These are phyloP conservation scores for Pandemis cinnamomeana DNA, from an alignment of 2,888 invertebrate genomes.

Conservation along the genomic window DNA sequence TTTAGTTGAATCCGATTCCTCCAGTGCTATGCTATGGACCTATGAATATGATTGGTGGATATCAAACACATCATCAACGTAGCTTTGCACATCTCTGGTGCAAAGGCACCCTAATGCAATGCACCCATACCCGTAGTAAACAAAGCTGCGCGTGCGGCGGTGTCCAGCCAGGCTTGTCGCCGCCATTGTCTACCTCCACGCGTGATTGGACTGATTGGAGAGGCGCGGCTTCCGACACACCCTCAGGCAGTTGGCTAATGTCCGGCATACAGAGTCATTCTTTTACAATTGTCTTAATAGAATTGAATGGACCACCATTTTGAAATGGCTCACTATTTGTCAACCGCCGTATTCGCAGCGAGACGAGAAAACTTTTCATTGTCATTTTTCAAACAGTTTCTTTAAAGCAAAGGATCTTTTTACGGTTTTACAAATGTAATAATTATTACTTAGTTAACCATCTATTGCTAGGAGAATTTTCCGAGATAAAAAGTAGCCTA, in stretches of 20 bases:
- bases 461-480: no score
- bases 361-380: no score
- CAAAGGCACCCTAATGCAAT: neutral
- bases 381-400: no score
- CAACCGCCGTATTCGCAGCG: neutral
- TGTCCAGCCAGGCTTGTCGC: conserved; percentile 4
- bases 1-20: no score
- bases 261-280: conserved; percentile 1
- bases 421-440: no score
- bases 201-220: conserved; percentile 10
- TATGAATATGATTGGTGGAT: no score
- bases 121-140: conserved; percentile 1
- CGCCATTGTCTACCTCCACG: conserved; percentile 37
- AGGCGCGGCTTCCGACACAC: conserved; percentile 35
- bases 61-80: no score
- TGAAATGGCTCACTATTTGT: neutral
- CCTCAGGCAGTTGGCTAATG: conserved; percentile 13
- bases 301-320: neutral
- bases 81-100: no score
- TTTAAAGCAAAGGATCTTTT: no score
- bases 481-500: no score
- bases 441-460: no score
- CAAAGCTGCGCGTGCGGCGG: neutral
- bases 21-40: no score
- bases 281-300: neutral